Conservation (phyloP, 2,797 vertebrate genomes). For the Semotilus atromaculatus region DNA sequence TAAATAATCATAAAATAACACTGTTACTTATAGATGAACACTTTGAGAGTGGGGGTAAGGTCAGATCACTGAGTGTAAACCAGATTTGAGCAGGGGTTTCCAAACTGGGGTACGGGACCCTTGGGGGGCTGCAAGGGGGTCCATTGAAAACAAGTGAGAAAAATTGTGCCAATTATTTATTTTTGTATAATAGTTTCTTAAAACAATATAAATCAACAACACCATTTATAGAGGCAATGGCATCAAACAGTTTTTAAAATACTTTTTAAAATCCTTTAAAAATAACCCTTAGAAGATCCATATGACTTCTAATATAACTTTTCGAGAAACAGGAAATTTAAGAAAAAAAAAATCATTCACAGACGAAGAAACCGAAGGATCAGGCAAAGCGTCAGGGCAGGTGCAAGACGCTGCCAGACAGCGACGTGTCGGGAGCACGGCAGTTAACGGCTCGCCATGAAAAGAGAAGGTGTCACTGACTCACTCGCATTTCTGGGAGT, state of each 20-base stretch:
- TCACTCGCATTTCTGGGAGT: constrained; percentile 36
- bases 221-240: not conserved
- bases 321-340: not conserved
- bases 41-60: not conserved
- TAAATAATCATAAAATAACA: not conserved
- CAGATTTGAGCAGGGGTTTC: not conserved
- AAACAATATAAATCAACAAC: not conserved
- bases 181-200: not conserved
- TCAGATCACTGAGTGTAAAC: not conserved
- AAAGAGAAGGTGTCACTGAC: constrained; percentile 45
- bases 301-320: not conserved
- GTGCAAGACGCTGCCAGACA: constrained; percentile 69
- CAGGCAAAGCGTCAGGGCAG: constrained; percentile 58
- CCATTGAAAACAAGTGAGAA: not conserved
- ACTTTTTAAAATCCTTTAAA: not conserved
- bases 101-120: not conserved
- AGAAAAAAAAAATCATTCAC: not conserved
- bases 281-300: not conserved
- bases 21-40: not conserved
- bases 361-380: constrained; percentile 2
- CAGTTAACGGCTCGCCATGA: constrained; percentile 62
- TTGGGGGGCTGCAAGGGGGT: too few species aligned
- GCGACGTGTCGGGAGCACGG: constrained; percentile 67
- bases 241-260: not conserved
- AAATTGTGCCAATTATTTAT: not conserved